These are phyloP conservation scores for Hemitrygon akajei DNA, from an alignment of 2,797 vertebrate genomes.

Conservation along the genomic window DNA sequence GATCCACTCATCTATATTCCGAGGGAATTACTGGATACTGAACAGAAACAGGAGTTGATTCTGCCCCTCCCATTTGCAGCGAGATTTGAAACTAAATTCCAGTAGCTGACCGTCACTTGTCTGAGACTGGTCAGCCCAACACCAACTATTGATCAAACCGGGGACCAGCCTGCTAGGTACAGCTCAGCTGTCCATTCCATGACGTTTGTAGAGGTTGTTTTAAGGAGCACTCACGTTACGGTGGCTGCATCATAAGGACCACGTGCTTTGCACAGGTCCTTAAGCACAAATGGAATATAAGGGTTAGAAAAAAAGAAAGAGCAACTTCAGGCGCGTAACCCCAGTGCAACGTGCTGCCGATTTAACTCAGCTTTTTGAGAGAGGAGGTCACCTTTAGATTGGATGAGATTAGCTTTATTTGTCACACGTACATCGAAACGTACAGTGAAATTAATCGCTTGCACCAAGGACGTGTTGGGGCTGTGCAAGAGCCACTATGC, in stretches of 20 bases:
- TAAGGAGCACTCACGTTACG: background rate
- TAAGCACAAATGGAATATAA: background rate
- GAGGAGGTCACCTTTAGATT: too few species aligned
- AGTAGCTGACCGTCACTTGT: background rate
- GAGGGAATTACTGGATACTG: background rate
- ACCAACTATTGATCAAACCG: background rate
- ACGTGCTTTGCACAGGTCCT: background rate
- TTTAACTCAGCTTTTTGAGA: background rate
- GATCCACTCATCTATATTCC: background rate
- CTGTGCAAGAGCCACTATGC: too few species aligned
- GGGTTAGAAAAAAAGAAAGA: too few species aligned
- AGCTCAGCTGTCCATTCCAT: background rate
- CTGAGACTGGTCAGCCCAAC: background rate
- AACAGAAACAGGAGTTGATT: background rate
- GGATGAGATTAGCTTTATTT: too few species aligned
- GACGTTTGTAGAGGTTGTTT: background rate
- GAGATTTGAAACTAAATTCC: background rate
- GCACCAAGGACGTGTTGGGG: too few species aligned
- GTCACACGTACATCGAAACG: too few species aligned
- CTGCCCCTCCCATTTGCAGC: background rate
- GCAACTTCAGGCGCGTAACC: background rate
- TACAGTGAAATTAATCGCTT: too few species aligned
- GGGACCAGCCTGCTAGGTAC: background rate
- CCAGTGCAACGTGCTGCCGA: background rate
- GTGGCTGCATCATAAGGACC: background rate